Evolutionary conservation across 1,140 invertebrate genomes (phyloP).

Genomic region (Lerema accius): DNA sequence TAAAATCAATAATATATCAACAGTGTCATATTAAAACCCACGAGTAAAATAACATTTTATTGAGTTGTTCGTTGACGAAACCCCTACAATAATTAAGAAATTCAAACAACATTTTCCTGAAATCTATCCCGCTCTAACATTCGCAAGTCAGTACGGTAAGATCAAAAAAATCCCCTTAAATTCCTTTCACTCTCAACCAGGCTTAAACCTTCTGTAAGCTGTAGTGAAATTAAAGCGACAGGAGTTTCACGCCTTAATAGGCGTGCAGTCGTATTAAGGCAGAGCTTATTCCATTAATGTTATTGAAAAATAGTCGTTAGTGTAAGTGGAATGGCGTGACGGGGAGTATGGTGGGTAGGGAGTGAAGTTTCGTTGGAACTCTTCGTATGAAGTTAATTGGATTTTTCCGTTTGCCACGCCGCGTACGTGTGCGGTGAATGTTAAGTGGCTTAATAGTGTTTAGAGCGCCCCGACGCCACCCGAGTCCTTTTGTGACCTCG

Average conservation of each 20-base stretch:
- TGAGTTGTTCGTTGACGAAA: no score
- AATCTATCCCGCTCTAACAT: neutral
- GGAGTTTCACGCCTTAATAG: slow-evolving; percentile 37
- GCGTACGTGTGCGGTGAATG: slow-evolving; percentile 65
- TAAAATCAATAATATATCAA: no score
- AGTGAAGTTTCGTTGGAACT: slow-evolving; percentile 41
- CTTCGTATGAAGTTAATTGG: slow-evolving; percentile 74
- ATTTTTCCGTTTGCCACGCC: slow-evolving; percentile 72
- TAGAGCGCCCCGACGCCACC: slow-evolving; percentile 41
- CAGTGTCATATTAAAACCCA: no score
- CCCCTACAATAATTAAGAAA: no score
- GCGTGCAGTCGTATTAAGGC: slow-evolving; percentile 41
- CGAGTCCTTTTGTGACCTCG: slow-evolving; percentile 28
- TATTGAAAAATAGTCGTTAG: slow-evolving; percentile 65
- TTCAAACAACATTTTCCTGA: no score
- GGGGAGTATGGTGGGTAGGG: slow-evolving; percentile 17
- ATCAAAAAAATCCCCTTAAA: neutral
- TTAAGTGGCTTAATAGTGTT: slow-evolving; percentile 68
- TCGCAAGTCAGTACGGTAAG: neutral
- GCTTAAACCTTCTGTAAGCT: slow-evolving; percentile 9
- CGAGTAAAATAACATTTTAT: no score
- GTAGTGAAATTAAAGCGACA: slow-evolving; percentile 34
- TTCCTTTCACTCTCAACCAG: neutral
- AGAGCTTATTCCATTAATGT: slow-evolving; percentile 60
- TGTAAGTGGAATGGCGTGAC: slow-evolving; percentile 46